Base-by-base conservation (phyloP, 2,797 vertebrate species). In the Hypotaenidia okinawae region DNA sequence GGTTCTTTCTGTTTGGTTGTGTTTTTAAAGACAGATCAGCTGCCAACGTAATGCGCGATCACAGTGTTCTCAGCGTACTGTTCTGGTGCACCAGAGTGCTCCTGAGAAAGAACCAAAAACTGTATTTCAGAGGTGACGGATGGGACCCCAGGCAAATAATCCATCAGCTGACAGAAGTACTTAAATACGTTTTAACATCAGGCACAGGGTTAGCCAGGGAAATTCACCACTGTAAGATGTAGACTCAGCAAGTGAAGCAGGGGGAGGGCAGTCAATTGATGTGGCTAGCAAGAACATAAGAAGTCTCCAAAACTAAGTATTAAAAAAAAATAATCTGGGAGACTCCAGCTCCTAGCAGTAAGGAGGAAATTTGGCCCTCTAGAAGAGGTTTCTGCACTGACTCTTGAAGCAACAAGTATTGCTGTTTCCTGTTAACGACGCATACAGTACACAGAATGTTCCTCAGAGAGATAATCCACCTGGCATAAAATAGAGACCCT, bases 11-110 rank as follows among this genome's bases (percentile, higher is more conserved):
- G 43, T 83, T 62, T 47, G 30, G 30, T 30, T 82, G 39, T 39
- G 14, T 43, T 94, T 94, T 84, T 79, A 63, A 61, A 80, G 68
- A 66, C 24, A 69, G 45, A 86, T 54, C 66, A 87, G 49, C 51
- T 0, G 0, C 28, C 66, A 28, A 8, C 5, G 28, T 52, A 77
- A 45, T 52, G 74, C n/a, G 22, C 1, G 9, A 11, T 76, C 33
- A 35, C 24, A 28, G 30, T 0, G 6, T 7, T 79, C 33, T 51
- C 24, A 32, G 16, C 6, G 13, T 30, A 19, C 13, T 72, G 54
- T 33, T 82, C 52, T 59, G 57, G 32, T 28, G 37, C 5, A 81
- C 25, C 37, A 68, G 43, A 74, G 7, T 3, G 16, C 14, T 84
- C 47, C n/a, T 23, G 49, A 66, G 52, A 35, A 61, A 41, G 68